These are phyloP conservation scores for Agapornis roseicollis DNA, from an alignment of 2,113 vertebrate species.

Conservation along the genomic window DNA sequence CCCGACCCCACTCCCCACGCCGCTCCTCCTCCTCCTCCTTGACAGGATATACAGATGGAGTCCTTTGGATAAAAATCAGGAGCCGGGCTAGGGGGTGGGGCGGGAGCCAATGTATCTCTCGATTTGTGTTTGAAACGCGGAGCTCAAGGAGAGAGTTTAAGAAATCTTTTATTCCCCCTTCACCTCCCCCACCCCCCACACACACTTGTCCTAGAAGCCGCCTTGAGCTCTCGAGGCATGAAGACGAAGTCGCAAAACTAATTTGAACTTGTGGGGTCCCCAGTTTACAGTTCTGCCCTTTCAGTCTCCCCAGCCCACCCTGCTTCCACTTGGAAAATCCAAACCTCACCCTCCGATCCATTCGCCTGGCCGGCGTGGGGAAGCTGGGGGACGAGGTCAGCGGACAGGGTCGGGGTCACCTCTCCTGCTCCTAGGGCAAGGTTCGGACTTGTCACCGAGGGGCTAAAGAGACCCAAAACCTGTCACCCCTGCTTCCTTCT, in stretches of 20 bases:
- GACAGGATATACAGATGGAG: slow-evolving; percentile 61
- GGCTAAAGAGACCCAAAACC: background rate
- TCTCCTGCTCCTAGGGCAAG: background rate
- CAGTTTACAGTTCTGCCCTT: slow-evolving; percentile 44
- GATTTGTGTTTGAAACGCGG: slow-evolving; percentile 63
- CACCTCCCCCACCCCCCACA: slow-evolving; percentile 25
- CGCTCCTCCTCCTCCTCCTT: slow-evolving; percentile 9
- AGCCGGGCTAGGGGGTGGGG: slow-evolving; percentile 57
- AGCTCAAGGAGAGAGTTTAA: slow-evolving; percentile 17
- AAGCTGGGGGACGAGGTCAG: background rate
- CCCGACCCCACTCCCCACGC: background rate
- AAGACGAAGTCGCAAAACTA: slow-evolving; percentile 66
- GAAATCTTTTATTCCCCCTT: background rate
- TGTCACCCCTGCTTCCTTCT: background rate
- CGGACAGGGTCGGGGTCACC: fast-evolving
- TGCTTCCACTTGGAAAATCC: background rate
- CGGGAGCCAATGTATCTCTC: slow-evolving; percentile 32
- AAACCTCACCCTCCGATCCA: background rate
- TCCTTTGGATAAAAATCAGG: slow-evolving; percentile 54
- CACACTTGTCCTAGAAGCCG: slow-evolving; percentile 22
- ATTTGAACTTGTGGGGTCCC: slow-evolving; percentile 45
- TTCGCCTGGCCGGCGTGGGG: background rate
- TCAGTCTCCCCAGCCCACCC: slow-evolving; percentile 5
- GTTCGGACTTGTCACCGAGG: background rate
- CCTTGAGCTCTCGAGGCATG: slow-evolving; percentile 12